phyloP scores from a whole-genome alignment of 2,113 vertebrate species.

The Pachyramphus minor region DNA sequence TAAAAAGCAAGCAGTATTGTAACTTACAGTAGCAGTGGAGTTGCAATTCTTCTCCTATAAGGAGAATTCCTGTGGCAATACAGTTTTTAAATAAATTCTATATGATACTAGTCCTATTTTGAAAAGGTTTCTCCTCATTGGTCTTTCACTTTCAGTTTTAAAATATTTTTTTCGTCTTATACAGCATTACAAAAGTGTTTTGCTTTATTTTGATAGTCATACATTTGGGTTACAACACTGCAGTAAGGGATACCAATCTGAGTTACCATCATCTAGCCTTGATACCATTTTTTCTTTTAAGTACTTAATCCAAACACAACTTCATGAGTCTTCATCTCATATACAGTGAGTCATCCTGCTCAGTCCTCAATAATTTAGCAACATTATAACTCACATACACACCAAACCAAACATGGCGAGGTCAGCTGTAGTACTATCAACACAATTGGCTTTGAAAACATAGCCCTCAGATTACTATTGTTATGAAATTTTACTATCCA shows the following conservation, averaged over 20 bases:
- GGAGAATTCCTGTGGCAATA: not conserved
- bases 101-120: not conserved
- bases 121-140: not conserved
- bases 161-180: not conserved
- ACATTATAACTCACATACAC: not conserved
- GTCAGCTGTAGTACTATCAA: not conserved
- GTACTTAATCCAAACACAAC: not conserved
- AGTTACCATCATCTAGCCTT: not conserved
- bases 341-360: not conserved
- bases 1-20: not conserved
- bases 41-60: not conserved
- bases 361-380: not conserved
- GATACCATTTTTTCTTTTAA: not conserved
- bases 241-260: not conserved
- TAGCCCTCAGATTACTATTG: constrained; percentile 62
- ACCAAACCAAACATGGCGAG: not conserved
- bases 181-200: not conserved
- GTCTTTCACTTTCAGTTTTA: not conserved
- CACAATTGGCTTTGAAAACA: constrained; percentile 49
- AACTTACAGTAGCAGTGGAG: not conserved
- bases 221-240: not conserved
- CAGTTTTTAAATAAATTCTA: not conserved
- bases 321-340: not conserved
- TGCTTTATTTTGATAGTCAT: not conserved
- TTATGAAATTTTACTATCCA: constrained; percentile 73